Base-by-base conservation (phyloP, 2,888 invertebrate genomes). In the Dryadula phaetusa region DNA sequence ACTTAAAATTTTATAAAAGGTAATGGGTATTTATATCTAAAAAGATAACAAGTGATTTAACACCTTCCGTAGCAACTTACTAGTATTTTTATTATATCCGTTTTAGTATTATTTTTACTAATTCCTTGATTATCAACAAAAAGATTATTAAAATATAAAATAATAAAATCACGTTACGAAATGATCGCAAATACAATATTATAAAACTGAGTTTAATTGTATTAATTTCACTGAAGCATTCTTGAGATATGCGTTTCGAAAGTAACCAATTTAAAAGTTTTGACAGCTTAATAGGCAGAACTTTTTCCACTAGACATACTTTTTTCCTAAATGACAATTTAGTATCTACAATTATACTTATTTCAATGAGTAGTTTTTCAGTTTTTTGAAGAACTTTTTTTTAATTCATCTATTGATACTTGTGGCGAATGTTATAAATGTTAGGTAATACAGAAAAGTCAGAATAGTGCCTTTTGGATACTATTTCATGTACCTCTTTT, bases 241-340 rank as follows among this genome's bases (percentile, higher is more conserved):
- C 58, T 60, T 60, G 28, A 65, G 64, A 62, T 64, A 62, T 61
- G 62, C 64, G 60, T 62, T 64, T 69, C 67, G 67, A 69, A 66
- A 67, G 64, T 44, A 25, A 12, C 20, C 64, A 69, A 66, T 68
- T 71, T 64, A 58, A 69, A 71, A 70, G 67, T 70, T 70, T 67
- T 46, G 63, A 40, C 54, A 44, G 49, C 56, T 37, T 67, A 54
- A 67, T 67, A 62, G 67, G 54, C 40, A 61, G n/a, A 70, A 66
- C 61, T 63, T 70, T 71, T 71, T 70, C n/a, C 67, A 49, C 32
- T 63, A 63, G 60, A 54, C 69, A 70, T 44, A 44, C 14, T 42
- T 22, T 54, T 56, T 40, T 22, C 8, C 8, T 22, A 40, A 56
- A 56, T 68, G 67, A 69, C 60, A 72, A 16, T 10, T 16, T 28